phyloP scores from a whole-genome alignment of 2,113 vertebrate species.

The Siniperca chuatsi region DNA sequence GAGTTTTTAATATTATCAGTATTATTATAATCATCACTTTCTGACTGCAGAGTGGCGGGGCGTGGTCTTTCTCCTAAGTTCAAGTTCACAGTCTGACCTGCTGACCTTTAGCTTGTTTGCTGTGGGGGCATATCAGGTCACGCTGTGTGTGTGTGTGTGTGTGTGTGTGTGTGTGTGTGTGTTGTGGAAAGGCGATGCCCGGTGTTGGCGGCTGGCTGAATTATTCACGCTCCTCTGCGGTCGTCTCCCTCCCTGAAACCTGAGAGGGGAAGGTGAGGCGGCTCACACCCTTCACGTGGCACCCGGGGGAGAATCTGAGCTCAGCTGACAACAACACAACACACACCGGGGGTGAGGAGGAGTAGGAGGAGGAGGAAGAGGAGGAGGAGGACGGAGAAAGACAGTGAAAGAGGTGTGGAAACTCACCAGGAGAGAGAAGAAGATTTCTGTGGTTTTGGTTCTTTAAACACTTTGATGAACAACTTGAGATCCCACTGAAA shows the following conservation, averaged over 20 bases:
- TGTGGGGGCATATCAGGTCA: slow-evolving; percentile 64
- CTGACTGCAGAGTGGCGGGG: neutral
- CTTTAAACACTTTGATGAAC: slow-evolving; percentile 1
- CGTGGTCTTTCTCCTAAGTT: slow-evolving; percentile 4
- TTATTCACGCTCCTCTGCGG: slow-evolving; percentile 85
- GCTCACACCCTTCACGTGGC: slow-evolving; percentile 30
- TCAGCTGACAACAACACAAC: slow-evolving; percentile 47
- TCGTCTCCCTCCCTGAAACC: slow-evolving; percentile 82
- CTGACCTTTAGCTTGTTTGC: slow-evolving; percentile 44
- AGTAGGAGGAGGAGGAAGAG: neutral
- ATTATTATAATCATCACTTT: neutral
- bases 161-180: slow-evolving; percentile 37
- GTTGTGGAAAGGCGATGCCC: slow-evolving; percentile 73
- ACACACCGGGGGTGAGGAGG: neutral
- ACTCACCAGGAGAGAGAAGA: neutral
- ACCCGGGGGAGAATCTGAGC: slow-evolving; percentile 79
- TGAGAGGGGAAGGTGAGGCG: slow-evolving; percentile 69
- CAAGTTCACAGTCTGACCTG: slow-evolving; percentile 46
- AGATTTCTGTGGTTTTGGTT: slow-evolving; percentile 7
- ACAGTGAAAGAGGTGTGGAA: neutral
- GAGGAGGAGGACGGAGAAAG: neutral
- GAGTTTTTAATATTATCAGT: neutral
- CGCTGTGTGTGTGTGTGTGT: slow-evolving; percentile 30
- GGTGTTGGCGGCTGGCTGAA: slow-evolving; percentile 79
- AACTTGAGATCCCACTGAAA: neutral